These are phyloP conservation scores for Spodoptera picta DNA, from an alignment of 2,888 invertebrate species.

Conservation along the genomic window DNA sequence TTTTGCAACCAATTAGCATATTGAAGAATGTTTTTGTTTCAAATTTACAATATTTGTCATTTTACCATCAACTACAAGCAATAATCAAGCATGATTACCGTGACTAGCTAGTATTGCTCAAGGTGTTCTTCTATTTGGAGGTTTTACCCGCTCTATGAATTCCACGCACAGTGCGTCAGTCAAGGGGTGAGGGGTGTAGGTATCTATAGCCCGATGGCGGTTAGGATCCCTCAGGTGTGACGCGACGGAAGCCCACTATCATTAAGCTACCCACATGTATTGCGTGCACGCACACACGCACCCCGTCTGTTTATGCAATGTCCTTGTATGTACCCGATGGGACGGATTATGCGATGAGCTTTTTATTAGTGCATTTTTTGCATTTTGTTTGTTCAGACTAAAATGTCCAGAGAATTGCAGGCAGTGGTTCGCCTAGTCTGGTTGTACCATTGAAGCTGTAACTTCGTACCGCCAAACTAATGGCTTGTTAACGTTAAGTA, in stretches of 20 bases:
- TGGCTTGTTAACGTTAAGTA: too few species aligned
- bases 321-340: constrained; percentile 65
- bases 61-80: too few species aligned
- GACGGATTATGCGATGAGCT: constrained; percentile 74
- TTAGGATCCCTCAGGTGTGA: constrained; percentile 88
- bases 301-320: constrained; percentile 63
- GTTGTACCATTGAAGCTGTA: too few species aligned
- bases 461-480: too few species aligned
- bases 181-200: constrained; percentile 82
- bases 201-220: constrained; percentile 86
- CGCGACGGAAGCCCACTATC: constrained; percentile 87
- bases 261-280: constrained; percentile 85
- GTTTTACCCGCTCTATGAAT: constrained; percentile 38
- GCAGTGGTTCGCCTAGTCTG: too few species aligned
- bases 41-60: too few species aligned
- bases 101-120: neutral
- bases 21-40: too few species aligned
- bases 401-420: too few species aligned
- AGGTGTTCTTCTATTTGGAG: neutral
- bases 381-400: neutral
- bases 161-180: constrained; percentile 63
- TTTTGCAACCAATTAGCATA: too few species aligned
- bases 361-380: constrained; percentile 44
- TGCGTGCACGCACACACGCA: constrained; percentile 73
- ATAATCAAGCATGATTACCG: too few species aligned